Base-by-base conservation (phyloP, 1,140 invertebrate species). In the Neotoxoptera formosana region DNA sequence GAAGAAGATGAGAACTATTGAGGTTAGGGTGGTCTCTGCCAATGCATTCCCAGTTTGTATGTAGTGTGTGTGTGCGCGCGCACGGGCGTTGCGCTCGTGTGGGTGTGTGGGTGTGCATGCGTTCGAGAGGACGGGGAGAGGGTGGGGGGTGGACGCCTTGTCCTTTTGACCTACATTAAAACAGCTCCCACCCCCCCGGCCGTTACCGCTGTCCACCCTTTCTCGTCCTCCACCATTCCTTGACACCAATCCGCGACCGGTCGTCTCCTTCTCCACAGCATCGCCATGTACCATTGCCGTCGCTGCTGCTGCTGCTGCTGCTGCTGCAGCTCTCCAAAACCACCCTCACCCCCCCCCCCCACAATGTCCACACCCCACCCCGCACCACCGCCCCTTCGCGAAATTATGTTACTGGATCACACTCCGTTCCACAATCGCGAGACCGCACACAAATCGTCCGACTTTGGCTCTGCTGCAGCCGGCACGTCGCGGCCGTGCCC, bases 91-190 rank as follows among this genome's bases (percentile, higher is more conserved):
- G 86, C 21, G 17, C 7, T 23, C 11, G 48, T 51, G 86, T n/a
- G 48, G 30, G n/a, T 53, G 17, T 34, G 45, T 48, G 45, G n/a
- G 84, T 86, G 45, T n/a, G 84, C 14, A 41, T 14, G 87, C 20
- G 30, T 51, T 48, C 20, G 8, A 88, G n/a, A 47, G 34, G 20
- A 3, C 21, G 51, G 17, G 36, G 20, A 23, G 51, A 45, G 23
- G n/a, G 20, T 23, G 30, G n/a, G 1, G 8, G 30, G 20, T 20
- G 48, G 87, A 41, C n/a, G 87, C 87, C 87, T 90, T 90, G 89
- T 90, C 89, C 89, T 90, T 90, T 90, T 90, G 89, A 90, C 89
- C 89, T 90, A 90, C 53, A 90, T 90, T 90, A 90, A 90, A 90
- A 67, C 89, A 36, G 36, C 36, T 45, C 36, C 48, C 53, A 25